Evolutionary conservation across 2,888 invertebrate genomes (phyloP).

Genomic region (Oligia fasciuncula): DNA sequence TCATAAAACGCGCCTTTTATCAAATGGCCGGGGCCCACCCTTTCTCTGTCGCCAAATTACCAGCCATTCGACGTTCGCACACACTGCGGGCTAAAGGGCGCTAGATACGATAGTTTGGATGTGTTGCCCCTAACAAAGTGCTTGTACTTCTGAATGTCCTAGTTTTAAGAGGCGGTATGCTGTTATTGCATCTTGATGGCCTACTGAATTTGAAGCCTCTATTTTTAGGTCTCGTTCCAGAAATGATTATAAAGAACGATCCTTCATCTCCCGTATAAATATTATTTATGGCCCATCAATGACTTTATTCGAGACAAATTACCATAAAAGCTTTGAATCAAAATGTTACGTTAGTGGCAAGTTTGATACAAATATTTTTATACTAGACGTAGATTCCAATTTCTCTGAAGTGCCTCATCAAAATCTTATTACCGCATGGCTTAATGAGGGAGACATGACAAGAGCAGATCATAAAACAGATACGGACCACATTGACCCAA

Average conservation of each 20-base stretch:
- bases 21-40: slow-evolving; percentile 79
- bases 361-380: slow-evolving; percentile 2
- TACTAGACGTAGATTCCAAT: neutral
- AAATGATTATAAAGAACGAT: slow-evolving; percentile 15
- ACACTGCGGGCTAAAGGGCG: slow-evolving; percentile 68
- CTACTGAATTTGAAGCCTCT: slow-evolving; percentile 29
- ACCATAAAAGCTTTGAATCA: slow-evolving; percentile 19
- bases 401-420: slow-evolving; percentile 4
- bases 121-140: slow-evolving; percentile 57
- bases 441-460: slow-evolving; percentile 21
- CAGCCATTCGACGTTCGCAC: slow-evolving; percentile 74
- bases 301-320: slow-evolving; percentile 27
- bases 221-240: slow-evolving; percentile 23
- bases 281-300: slow-evolving; percentile 24
- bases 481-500: slow-evolving; percentile 49
- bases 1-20: slow-evolving; percentile 80
- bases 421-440: slow-evolving; percentile 1
- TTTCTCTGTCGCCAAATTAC: slow-evolving; percentile 84
- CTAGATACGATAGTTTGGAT: slow-evolving; percentile 61
- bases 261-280: slow-evolving; percentile 10
- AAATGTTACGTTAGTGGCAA: slow-evolving; percentile 4
- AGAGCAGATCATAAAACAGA: slow-evolving; percentile 37
- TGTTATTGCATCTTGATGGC: slow-evolving; percentile 61
- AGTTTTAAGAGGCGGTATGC: slow-evolving; percentile 56
- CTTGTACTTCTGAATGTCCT: slow-evolving; percentile 51